phyloP scores from a whole-genome alignment of 2,888 invertebrate genomes.

The Drosophila phalerata region DNA sequence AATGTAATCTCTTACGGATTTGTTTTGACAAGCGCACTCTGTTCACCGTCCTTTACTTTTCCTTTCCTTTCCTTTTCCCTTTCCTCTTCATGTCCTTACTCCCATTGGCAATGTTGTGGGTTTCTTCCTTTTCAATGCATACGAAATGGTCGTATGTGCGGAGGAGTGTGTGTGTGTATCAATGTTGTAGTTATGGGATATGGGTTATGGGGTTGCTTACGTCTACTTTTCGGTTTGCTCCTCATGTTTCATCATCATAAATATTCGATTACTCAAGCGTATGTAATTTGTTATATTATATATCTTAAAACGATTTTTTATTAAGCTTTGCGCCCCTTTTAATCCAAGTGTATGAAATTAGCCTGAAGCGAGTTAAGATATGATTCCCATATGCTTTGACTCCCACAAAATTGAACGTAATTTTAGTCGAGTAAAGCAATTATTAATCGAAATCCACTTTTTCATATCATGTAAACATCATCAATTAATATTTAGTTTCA shows the following conservation, averaged over 20 bases:
- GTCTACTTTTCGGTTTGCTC: constrained; percentile 16
- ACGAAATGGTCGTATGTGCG: constrained; percentile 52
- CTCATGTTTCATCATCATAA: constrained; percentile 71
- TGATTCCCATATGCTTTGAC: constrained; percentile 14
- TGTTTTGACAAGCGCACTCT: constrained; percentile 74
- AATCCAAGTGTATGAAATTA: constrained; percentile 16
- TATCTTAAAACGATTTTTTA: constrained; percentile 50
- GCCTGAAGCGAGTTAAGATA: constrained; percentile 2
- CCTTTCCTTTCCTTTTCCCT: not conserved
- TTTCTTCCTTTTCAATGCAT: constrained; percentile 61
- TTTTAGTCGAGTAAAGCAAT: not conserved
- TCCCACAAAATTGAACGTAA: not conserved
- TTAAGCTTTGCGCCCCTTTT: constrained; percentile 21
- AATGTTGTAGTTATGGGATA: constrained; percentile 37
- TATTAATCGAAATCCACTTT: not conserved
- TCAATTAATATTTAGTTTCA: not conserved
- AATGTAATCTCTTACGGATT: constrained; percentile 82
- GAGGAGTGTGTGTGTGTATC: constrained; percentile 27
- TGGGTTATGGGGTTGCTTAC: constrained; percentile 30
- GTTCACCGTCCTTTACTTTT: constrained; percentile 2
- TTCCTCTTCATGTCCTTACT: not conserved
- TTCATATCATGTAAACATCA: not conserved
- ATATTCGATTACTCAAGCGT: constrained; percentile 77
- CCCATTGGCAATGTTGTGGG: not conserved
- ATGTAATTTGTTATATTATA: constrained; percentile 76